Evolutionary conservation across 2,113 vertebrate genomes (phyloP), one percentile per base, ranked within the genome.

Genomic region (Scomber colias): DNA sequence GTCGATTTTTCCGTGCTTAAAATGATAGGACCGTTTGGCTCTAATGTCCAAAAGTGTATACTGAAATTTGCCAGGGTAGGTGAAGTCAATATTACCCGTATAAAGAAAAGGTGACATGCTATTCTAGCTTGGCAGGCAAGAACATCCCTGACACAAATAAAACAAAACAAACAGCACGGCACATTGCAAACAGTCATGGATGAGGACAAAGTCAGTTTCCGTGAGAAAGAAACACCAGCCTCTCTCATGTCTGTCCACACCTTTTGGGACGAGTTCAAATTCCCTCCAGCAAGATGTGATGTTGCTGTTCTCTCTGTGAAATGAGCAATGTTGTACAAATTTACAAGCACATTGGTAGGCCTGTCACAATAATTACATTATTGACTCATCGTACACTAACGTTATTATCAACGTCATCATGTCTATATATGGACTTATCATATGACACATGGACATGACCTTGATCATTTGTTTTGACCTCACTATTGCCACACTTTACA

Each of bases 171-270:
- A 19, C 50, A 24, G 19, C 46, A 35, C 4, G 15, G 7, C 19
- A 73, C 67, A 13, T 13, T 56, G 59, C 8, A 71, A 59, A 50
- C n/a, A 35, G 60, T 68, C 51, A 24, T 3, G 31, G 53, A 4
- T 54, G 57, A 70, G 3, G 12, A 19, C 46, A 35, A 54, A 50
- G 53, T 44, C 2, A 0, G 64, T 64, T 69, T 51, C 21, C 24
- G 1, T 49, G 56, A 75, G 19, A 53, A 45, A 27, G 7, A 24
- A 14, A 54, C 54, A 13, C 40, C 30, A 1, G 24, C 24, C 21
- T 5, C 6, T 24, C 19, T 8, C 11, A 1, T 49, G 10, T 59
- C 44, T 55, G 3, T 77, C 27, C 56, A 31, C 44, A 61, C 46
- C 61, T 77, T 48, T 63, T 40, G 40, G 59, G 14, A 55, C 5